These are phyloP conservation scores for Dromaius novaehollandiae DNA, from an alignment of 2,113 vertebrate species.

Conservation along the genomic window DNA sequence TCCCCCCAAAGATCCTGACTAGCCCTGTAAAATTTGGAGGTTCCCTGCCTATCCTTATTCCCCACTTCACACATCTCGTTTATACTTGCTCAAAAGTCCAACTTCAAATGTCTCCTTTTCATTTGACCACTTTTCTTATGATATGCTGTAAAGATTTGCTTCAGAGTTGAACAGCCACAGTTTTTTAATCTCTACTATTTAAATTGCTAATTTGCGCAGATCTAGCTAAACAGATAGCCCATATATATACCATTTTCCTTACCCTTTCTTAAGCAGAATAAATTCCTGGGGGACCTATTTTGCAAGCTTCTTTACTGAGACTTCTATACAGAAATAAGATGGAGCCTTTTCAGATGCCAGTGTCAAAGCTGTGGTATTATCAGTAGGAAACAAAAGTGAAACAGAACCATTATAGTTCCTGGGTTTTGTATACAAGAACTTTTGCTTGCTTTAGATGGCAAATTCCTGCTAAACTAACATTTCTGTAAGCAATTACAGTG, in stretches of 20 bases:
- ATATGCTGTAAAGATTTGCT: not conserved
- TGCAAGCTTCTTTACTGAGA: not conserved
- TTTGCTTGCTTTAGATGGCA: not conserved
- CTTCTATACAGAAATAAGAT: not conserved
- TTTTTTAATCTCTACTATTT: not conserved
- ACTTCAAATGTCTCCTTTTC: not conserved
- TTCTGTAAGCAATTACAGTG: not conserved
- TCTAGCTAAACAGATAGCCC: not conserved
- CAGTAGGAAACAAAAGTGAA: slow-evolving; percentile 35
- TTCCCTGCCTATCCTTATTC: not conserved
- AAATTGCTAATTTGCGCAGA: not conserved
- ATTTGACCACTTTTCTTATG: not conserved
- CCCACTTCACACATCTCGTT: not conserved
- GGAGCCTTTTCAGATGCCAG: not conserved
- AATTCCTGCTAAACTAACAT: not conserved
- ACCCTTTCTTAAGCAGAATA: not conserved
- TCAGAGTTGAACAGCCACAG: not conserved
- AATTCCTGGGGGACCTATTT: not conserved
- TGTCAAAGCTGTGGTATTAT: not conserved
- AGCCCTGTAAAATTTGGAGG: not conserved
- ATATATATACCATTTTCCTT: not conserved
- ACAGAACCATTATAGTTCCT: not conserved
- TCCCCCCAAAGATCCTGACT: not conserved
- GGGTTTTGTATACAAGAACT: not conserved
- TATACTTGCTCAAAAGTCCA: not conserved